phyloP scores from a whole-genome alignment of 2,888 invertebrate species.

The Tenthredo distinguenda region DNA sequence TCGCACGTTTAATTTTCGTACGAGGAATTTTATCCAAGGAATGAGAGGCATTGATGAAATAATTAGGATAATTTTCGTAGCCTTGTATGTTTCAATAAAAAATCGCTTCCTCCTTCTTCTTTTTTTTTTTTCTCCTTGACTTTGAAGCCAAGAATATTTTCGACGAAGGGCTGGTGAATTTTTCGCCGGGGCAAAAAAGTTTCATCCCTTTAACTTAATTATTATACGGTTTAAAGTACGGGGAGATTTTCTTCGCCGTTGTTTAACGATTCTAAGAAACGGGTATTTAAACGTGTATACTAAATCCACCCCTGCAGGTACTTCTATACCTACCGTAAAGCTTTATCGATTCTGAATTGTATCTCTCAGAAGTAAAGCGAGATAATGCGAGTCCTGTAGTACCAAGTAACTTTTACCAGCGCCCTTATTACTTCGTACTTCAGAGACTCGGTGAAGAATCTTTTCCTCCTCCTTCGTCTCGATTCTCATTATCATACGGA shows the following conservation, averaged over 20 bases:
- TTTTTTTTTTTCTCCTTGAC: too few species aligned
- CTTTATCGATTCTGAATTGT: constrained; percentile 28
- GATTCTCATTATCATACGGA: background rate
- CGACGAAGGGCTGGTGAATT: background rate
- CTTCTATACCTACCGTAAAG: background rate
- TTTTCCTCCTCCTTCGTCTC: background rate
- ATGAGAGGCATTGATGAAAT: too few species aligned
- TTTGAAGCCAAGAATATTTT: background rate
- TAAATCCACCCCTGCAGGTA: background rate
- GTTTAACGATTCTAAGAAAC: constrained; percentile 30
- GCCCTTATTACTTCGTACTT: background rate
- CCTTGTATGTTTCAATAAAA: background rate
- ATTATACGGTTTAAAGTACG: background rate
- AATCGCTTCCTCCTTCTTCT: background rate
- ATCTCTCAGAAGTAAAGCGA: background rate
- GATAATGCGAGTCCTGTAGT: background rate
- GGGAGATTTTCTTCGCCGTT: background rate
- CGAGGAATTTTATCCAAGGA: too few species aligned
- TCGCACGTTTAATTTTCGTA: too few species aligned
- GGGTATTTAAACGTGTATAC: background rate
- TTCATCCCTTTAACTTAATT: constrained; percentile 9
- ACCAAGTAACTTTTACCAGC: background rate
- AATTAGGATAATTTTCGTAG: too few species aligned
- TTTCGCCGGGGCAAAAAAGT: background rate
- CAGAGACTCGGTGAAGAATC: background rate